These are phyloP conservation scores for Cataglyphis cursor DNA, from an alignment of 2,888 invertebrate genomes.

Conservation along the genomic window DNA sequence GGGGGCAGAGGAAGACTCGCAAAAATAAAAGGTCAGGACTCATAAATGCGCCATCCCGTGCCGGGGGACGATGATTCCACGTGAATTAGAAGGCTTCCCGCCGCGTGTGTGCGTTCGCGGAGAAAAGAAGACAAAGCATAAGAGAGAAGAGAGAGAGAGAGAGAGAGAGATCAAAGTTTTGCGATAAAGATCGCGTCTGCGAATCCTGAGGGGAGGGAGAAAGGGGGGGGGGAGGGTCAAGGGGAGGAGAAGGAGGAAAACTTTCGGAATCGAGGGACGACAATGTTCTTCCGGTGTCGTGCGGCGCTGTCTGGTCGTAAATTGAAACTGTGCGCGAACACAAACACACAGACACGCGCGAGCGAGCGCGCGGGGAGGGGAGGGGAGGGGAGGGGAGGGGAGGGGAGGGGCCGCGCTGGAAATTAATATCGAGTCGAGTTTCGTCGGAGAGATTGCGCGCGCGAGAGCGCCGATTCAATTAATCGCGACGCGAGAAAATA, in stretches of 20 bases:
- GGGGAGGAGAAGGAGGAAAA: neutral
- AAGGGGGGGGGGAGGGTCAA: neutral
- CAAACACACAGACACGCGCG: neutral
- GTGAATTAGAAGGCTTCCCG: constrained; percentile 54
- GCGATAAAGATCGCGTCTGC: constrained; percentile 55
- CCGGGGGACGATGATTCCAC: constrained; percentile 44
- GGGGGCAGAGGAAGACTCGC: neutral
- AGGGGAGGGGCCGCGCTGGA: constrained; percentile 39
- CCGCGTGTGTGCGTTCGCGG: constrained; percentile 9
- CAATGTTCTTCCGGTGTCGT: constrained; percentile 58
- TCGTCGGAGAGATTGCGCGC: constrained; percentile 35
- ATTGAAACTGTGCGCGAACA: constrained; percentile 55
- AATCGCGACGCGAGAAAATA: constrained; percentile 51
- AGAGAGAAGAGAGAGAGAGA: constrained; percentile 18
- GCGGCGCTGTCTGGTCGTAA: constrained; percentile 53
- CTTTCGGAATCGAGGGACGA: constrained; percentile 58
- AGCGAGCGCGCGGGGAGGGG: constrained; percentile 17
- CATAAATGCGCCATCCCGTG: constrained; percentile 34
- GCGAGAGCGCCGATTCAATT: constrained; percentile 44
- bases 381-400: constrained; percentile 42
- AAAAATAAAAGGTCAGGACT: constrained; percentile 5
- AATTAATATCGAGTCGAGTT: constrained; percentile 55
- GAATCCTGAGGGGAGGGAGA: neutral
- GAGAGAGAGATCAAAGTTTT: constrained; percentile 37
- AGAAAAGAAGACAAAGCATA: constrained; percentile 51